Percentiles rank a stretch among this genome's conserved stretches.
phyloP scores from a whole-genome alignment of 2,113 vertebrate genomes.

The Callospermophilus lateralis region DNA sequence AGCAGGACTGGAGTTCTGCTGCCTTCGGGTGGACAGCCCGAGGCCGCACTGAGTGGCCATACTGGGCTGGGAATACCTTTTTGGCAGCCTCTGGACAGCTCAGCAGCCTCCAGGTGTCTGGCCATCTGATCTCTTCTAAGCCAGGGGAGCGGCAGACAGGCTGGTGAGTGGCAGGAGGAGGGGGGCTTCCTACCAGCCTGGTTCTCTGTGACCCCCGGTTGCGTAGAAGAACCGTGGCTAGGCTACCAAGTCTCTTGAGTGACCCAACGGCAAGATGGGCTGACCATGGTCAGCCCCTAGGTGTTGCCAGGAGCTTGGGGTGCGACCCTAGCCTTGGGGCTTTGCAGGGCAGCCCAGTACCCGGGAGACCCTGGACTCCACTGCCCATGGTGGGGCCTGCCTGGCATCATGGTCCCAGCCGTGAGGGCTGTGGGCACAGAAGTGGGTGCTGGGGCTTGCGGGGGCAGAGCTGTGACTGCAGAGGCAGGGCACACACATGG shows the following conservation, averaged over 20 bases:
- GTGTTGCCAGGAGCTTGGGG: background rate
- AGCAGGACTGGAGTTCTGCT: background rate
- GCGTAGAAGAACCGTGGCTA: background rate
- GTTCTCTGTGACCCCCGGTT: background rate
- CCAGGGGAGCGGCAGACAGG: background rate
- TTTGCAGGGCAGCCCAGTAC: background rate
- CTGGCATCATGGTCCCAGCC: background rate
- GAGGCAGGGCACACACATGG: background rate
- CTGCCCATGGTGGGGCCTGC: background rate
- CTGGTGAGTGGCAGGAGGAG: too few species aligned
- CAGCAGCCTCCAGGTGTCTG: background rate
- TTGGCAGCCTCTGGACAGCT: background rate
- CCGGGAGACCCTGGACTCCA: background rate
- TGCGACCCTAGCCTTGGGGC: background rate
- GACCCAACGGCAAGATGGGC: background rate
- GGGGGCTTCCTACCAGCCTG: background rate
- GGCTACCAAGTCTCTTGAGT: background rate
- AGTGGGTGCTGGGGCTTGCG: background rate
- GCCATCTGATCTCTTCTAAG: background rate
- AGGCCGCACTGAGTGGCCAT: background rate
- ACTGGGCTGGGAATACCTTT: background rate
- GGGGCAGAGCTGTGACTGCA: background rate
- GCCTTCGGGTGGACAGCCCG: background rate
- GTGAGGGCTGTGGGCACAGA: fast-evolving
- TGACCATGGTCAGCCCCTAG: too few species aligned